Evolutionary conservation across 2,888 invertebrate species (phyloP).

Genomic region (Dynastes maya): DNA sequence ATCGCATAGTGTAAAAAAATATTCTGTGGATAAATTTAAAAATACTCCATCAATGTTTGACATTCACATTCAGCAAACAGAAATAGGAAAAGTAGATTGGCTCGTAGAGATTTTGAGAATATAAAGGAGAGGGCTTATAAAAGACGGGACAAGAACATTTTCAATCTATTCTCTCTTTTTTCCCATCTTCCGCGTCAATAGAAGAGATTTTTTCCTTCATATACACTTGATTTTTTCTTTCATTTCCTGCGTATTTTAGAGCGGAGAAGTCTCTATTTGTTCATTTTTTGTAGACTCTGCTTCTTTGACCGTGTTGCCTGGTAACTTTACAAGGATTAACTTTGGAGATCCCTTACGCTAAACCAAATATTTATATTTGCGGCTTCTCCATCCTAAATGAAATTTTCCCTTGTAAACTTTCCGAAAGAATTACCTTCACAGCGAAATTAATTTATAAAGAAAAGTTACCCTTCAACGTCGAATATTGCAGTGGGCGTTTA

Average conservation of each 20-base stretch:
- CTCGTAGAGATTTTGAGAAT: conserved; percentile 2
- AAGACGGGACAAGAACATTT: conserved; percentile 3
- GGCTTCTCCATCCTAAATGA: neutral
- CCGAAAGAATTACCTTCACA: neutral
- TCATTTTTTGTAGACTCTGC: neutral
- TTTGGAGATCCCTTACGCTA: neutral
- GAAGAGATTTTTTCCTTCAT: neutral
- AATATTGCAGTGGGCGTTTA: too few relatives aligned
- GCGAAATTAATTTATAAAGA: neutral
- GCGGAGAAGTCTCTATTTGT: neutral
- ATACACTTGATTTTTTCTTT: conserved; percentile 2
- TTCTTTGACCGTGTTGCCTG: neutral
- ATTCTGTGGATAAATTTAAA: too few relatives aligned
- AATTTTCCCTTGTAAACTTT: neutral
- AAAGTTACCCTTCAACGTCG: neutral
- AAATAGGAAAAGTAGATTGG: conserved; percentile 12
- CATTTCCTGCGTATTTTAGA: neutral
- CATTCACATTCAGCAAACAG: neutral
- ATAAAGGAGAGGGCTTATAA: neutral
- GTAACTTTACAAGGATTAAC: neutral
- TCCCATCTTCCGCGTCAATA: neutral
- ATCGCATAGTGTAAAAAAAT: too few relatives aligned
- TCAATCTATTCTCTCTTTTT: neutral
- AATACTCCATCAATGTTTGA: neutral
- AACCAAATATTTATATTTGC: conserved; percentile 26